These are phyloP conservation scores for Plemyria rubiginata DNA, from an alignment of 2,888 invertebrate species.

Conservation along the genomic window DNA sequence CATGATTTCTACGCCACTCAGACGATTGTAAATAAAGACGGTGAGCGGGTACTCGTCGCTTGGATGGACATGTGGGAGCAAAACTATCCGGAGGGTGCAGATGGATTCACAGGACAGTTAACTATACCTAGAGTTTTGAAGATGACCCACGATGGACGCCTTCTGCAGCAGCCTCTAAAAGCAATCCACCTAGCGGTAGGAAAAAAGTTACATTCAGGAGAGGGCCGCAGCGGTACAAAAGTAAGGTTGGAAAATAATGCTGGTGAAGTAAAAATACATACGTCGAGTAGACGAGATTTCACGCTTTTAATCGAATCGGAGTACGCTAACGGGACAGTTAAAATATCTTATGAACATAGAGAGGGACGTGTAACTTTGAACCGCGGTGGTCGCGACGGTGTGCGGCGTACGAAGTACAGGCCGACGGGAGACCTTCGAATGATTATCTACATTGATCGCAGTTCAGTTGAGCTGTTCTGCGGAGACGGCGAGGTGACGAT, in stretches of 20 bases:
- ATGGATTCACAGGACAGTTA: slow-evolving; percentile 73
- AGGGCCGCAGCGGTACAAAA: slow-evolving; percentile 38
- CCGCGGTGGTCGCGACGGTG: slow-evolving; percentile 65
- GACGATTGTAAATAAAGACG: slow-evolving; percentile 54
- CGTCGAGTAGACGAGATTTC: slow-evolving; percentile 46
- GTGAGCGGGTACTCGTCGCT: slow-evolving; percentile 64
- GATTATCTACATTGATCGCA: slow-evolving; percentile 62
- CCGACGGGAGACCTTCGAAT: slow-evolving; percentile 50
- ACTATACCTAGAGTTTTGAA: slow-evolving; percentile 64
- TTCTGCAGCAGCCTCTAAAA: slow-evolving; percentile 62
- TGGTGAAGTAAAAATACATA: slow-evolving; percentile 58
- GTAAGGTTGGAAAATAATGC: slow-evolving; percentile 53
- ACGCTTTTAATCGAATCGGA: slow-evolving; percentile 54
- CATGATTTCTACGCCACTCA: slow-evolving; percentile 80
- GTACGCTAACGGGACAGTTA: slow-evolving; percentile 46
- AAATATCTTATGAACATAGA: slow-evolving; percentile 53
- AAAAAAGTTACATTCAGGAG: slow-evolving; percentile 45
- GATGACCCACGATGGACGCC: slow-evolving; percentile 49
- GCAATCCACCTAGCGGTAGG: slow-evolving; percentile 50
- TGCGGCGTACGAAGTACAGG: slow-evolving; percentile 62
- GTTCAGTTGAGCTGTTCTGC: slow-evolving; percentile 66
- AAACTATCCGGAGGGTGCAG: slow-evolving; percentile 63
- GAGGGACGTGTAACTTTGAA: slow-evolving; percentile 57
- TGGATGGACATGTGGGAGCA: slow-evolving; percentile 79
- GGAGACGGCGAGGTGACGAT: slow-evolving; percentile 66